Base-by-base conservation (phyloP, 2,797 vertebrate genomes). In the Rhyacichthys aspro region DNA sequence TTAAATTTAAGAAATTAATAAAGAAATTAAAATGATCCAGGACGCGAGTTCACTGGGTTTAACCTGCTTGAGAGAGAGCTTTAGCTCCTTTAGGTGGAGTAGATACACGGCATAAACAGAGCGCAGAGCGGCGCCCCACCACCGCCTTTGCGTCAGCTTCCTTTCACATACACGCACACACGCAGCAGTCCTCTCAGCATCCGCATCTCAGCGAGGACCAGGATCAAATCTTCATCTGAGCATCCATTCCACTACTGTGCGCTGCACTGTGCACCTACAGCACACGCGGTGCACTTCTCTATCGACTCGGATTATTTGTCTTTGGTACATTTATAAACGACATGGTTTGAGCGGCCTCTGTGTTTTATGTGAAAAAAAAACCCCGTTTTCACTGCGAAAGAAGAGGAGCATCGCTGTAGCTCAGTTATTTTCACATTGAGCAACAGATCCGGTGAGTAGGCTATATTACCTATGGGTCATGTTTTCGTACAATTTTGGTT, bases 81-180 rank as follows among this genome's bases (percentile, higher is more conserved):
- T 42, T 16, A 43, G 42, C 23, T 47, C 32, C 59, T 73, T n/a
- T 45, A 81, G 82, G 75, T 44, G 79, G n/a, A 78, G 86, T 59
- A 19, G 58, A 59, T 78, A 62, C 49, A 43, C 74, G 34, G 44
- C 56, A 67, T 55, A 68, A 80, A 73, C 81, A 48, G 83, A 76
- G 84, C 91, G 72, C 88, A 79, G 45, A 85, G 90, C 59, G 91
- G 91, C 91, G 90, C 91, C 74, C 78, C 70, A 84, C 79, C 86
- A 86, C 88, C 71, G 74, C 83, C 79, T 86, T 80, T 81, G 79
- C 79, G 83, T 77, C 83, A 84, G 39, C 48, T 11, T 68, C 59
- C 79, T 76, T 76, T 45, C 67, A 61, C 63, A 61, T 69, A n/a
- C 72, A 71, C 64, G 65, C 67, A 54, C 83, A 79, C 82, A 76